phyloP scores from a whole-genome alignment of 2,113 vertebrate species.

The Xyliphius kryptos region DNA sequence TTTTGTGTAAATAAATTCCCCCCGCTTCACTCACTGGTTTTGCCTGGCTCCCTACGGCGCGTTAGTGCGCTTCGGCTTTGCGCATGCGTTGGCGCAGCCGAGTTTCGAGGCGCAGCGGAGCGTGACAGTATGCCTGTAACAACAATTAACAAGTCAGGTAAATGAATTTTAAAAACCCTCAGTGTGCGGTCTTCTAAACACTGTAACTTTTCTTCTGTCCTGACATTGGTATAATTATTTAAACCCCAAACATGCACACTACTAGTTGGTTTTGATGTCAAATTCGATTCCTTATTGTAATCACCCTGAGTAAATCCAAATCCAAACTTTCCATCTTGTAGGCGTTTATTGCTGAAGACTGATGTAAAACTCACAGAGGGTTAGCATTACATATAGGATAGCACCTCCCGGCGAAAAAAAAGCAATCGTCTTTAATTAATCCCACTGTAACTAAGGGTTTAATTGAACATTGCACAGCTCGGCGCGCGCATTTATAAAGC shows the following conservation, averaged over 20 bases:
- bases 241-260: background rate
- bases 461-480: background rate
- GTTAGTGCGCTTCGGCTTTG: too few species aligned
- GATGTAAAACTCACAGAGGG: background rate
- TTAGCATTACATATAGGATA: background rate
- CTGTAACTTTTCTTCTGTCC: background rate
- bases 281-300: background rate
- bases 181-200: too few species aligned
- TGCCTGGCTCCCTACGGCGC: too few species aligned
- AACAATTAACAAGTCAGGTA: too few species aligned
- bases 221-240: background rate
- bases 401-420: background rate
- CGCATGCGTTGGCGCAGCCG: too few species aligned
- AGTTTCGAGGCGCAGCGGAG: too few species aligned
- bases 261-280: background rate
- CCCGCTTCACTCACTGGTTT: too few species aligned
- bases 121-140: too few species aligned
- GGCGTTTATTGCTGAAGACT: background rate
- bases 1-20: too few species aligned
- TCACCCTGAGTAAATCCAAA: slow-evolving; percentile 5
- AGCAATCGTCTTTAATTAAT: background rate
- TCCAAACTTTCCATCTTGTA: background rate
- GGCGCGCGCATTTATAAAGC: background rate
- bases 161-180: too few species aligned
- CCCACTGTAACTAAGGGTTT: background rate